phyloP scores from a whole-genome alignment of 2,888 invertebrate species.

The Drosophila prolongata region DNA sequence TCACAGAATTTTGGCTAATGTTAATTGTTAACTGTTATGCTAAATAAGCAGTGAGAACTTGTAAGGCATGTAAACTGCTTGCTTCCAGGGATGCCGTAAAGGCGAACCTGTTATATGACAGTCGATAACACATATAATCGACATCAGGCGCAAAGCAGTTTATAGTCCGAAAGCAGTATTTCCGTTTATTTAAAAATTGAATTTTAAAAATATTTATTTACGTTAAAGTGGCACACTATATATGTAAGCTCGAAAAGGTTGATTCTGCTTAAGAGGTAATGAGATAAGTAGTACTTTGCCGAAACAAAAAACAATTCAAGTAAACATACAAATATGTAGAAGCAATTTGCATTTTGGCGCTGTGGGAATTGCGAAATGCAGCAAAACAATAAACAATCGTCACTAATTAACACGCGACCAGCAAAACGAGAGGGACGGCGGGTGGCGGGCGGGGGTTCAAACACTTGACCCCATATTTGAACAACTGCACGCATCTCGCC shows the following conservation, averaged over 20 bases:
- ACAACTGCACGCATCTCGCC: slow-evolving; percentile 51
- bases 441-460: slow-evolving; percentile 51
- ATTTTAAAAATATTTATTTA: background rate
- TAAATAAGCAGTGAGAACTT: too few species aligned
- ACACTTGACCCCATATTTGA: slow-evolving; percentile 79
- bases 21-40: too few species aligned
- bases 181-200: background rate
- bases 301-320: background rate
- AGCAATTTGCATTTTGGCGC: slow-evolving; percentile 8
- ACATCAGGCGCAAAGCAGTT: background rate
- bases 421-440: slow-evolving; percentile 29
- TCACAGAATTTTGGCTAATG: too few species aligned
- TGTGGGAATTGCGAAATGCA: slow-evolving; percentile 57
- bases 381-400: slow-evolving; percentile 60
- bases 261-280: too few species aligned
- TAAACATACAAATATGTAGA: background rate
- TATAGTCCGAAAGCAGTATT: background rate
- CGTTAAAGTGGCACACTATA: too few species aligned
- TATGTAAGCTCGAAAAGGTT: too few species aligned
- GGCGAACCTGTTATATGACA: too few species aligned
- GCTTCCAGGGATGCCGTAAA: too few species aligned
- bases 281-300: background rate
- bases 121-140: too few species aligned
- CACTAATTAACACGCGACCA: slow-evolving; percentile 70
- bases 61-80: too few species aligned